Conservation (phyloP, 2,888 invertebrate genomes). For the Lamellibrachia satsuma region DNA sequence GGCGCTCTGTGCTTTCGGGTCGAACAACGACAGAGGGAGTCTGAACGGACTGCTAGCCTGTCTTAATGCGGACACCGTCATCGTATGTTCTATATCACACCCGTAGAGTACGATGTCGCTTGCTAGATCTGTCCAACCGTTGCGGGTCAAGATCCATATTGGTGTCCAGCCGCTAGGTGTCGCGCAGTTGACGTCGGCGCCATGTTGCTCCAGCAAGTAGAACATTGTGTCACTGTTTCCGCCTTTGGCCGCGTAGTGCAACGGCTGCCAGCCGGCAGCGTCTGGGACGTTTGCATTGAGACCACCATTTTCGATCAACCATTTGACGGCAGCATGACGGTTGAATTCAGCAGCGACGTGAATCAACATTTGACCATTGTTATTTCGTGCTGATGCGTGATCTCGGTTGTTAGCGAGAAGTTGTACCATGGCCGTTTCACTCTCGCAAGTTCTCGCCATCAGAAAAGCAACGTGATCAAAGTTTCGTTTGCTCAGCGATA, state of each 20-base stretch:
- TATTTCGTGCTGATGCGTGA: not conserved
- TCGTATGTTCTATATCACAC: not conserved
- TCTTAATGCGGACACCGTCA: not conserved
- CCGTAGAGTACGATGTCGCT: not conserved
- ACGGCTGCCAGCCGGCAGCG: not conserved
- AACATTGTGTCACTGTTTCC: not conserved
- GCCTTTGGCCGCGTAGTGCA: not conserved
- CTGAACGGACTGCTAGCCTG: not conserved
- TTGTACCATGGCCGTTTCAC: too few relatives aligned
- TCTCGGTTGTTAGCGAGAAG: too few relatives aligned
- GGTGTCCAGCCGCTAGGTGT: not conserved
- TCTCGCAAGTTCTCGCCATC: too few relatives aligned
- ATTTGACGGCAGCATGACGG: not conserved
- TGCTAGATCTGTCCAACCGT: conserved; percentile 1
- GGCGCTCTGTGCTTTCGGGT: not conserved
- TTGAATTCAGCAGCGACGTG: not conserved
- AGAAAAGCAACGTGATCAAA: too few relatives aligned
- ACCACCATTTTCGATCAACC: not conserved
- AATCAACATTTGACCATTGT: not conserved
- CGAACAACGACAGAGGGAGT: not conserved
- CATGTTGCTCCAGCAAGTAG: not conserved
- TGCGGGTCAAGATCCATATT: not conserved
- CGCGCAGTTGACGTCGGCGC: not conserved
- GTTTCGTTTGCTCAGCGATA: too few relatives aligned
- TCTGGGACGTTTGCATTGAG: not conserved